Percentiles rank a stretch among this genome's conserved stretches.
Conservation (phyloP, 2,888 invertebrate species). For the Drosophila stalkeri region DNA sequence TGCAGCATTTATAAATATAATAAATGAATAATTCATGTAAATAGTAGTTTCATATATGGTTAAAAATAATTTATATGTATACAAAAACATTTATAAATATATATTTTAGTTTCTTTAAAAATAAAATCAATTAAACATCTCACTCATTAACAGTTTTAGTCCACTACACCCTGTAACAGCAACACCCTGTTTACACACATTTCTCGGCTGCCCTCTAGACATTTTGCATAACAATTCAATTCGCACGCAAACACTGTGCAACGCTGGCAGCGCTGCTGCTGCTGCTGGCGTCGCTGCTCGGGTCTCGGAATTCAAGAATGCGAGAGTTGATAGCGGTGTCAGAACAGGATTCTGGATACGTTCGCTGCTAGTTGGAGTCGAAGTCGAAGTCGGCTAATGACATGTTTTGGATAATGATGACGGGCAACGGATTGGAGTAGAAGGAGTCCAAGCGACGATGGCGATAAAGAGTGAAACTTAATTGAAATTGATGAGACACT, state of each 20-base stretch:
- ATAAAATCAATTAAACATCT: not conserved
- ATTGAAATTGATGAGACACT: constrained; percentile 82
- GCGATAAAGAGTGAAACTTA: constrained; percentile 77
- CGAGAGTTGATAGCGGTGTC: constrained; percentile 71
- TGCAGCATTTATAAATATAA: too few relatives aligned
- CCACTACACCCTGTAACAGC: not conserved
- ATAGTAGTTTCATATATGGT: too few relatives aligned
- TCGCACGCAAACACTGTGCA: not conserved
- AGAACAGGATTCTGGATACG: constrained; percentile 77
- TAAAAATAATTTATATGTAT: too few relatives aligned
- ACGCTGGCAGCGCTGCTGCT: constrained; percentile 19
- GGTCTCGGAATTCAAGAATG: constrained; percentile 58
- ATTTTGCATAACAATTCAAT: not conserved
- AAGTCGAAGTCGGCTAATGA: constrained; percentile 76
- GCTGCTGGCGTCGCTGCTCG: constrained; percentile 12
- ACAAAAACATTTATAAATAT: too few relatives aligned
- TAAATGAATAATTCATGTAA: too few relatives aligned
- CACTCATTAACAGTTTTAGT: not conserved
- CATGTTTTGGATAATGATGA: constrained; percentile 84
- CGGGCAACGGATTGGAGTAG: constrained; percentile 59
- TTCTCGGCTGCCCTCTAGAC: not conserved
- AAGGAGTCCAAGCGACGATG: constrained; percentile 15
- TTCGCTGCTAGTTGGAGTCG: constrained; percentile 27
- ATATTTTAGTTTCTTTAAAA: not conserved
- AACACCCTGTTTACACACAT: not conserved